phyloP scores from a whole-genome alignment of 2,797 vertebrate species.

The Enteromius argenteus region DNA sequence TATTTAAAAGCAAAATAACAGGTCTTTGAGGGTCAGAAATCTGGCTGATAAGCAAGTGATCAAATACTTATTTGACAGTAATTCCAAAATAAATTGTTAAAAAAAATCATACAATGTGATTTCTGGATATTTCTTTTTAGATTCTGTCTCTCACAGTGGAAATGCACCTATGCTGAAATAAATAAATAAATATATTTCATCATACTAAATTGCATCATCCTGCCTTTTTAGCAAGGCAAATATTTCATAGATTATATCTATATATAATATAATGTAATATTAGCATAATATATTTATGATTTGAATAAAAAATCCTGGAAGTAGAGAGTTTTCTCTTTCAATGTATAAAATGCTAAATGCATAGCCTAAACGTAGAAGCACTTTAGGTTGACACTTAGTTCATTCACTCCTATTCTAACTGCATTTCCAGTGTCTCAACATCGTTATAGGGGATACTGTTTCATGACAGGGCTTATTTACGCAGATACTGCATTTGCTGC shows the following conservation, averaged over 20 bases:
- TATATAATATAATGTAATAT: neutral
- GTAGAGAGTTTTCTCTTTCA: neutral
- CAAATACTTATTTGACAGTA: too few relatives aligned
- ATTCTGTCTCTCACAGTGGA: too few relatives aligned
- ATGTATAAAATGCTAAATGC: neutral
- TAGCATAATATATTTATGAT: too few relatives aligned
- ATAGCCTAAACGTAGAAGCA: neutral
- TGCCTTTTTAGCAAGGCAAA: neutral
- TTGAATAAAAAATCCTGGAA: neutral
- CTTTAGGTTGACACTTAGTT: neutral
- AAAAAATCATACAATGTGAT: too few relatives aligned
- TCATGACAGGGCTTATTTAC: neutral
- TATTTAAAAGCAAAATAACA: too few relatives aligned
- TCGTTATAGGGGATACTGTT: neutral
- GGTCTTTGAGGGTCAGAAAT: too few relatives aligned
- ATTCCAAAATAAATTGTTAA: too few relatives aligned
- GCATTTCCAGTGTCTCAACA: neutral
- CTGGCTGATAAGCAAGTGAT: too few relatives aligned
- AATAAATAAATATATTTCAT: neutral
- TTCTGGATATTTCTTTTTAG: too few relatives aligned
- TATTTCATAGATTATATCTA: neutral
- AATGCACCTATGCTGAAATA: too few relatives aligned
- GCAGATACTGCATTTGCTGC: slow-evolving; percentile 32
- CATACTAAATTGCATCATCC: neutral
- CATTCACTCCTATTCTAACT: neutral